A percentile compares a stretch with the other conserved stretches of the same genome.
These are phyloP conservation scores for Chrysolina oricalcia DNA, from an alignment of 2,888 invertebrate species.

Conservation along the genomic window DNA sequence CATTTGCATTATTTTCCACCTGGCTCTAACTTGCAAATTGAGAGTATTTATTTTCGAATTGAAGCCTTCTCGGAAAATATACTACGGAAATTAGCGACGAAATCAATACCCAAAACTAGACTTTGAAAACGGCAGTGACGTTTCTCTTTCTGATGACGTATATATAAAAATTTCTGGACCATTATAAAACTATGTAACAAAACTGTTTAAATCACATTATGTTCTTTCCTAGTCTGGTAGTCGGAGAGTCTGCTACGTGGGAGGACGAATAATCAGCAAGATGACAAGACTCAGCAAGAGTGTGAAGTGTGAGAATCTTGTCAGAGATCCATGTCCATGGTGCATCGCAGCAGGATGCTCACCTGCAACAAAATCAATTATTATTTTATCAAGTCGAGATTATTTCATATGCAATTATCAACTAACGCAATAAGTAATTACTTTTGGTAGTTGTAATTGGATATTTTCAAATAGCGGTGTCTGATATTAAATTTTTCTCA, in stretches of 20 bases:
- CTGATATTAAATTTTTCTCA: too few species aligned
- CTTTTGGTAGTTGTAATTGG: too few species aligned
- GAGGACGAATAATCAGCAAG: conserved; percentile 57
- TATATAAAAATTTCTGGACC: conserved; percentile 52
- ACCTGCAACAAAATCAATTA: conserved; percentile 75
- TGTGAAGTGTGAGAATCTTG: conserved; percentile 64
- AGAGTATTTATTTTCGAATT: too few species aligned
- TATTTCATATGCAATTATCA: too few species aligned
- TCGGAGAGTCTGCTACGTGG: conserved; percentile 56
- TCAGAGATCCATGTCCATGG: conserved; percentile 75
- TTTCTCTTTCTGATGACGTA: conserved; percentile 26
- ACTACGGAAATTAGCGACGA: not conserved
- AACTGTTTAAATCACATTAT: conserved; percentile 44
- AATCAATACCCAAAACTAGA: not conserved
- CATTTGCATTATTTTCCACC: too few species aligned
- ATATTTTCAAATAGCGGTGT: too few species aligned
- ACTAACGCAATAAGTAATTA: too few species aligned
- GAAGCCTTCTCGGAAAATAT: too few species aligned
- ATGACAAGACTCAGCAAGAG: conserved; percentile 63
- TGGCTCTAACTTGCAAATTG: too few species aligned
- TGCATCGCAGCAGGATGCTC: conserved; percentile 92
- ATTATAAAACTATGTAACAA: conserved; percentile 54
- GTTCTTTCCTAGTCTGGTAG: conserved; percentile 31
- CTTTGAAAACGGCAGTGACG: not conserved
- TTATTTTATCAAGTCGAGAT: not conserved